A percentile compares a stretch with the other conserved stretches of the same genome.
Evolutionary conservation across 2,113 vertebrate genomes (phyloP).

Genomic region (Amia ocellicauda): DNA sequence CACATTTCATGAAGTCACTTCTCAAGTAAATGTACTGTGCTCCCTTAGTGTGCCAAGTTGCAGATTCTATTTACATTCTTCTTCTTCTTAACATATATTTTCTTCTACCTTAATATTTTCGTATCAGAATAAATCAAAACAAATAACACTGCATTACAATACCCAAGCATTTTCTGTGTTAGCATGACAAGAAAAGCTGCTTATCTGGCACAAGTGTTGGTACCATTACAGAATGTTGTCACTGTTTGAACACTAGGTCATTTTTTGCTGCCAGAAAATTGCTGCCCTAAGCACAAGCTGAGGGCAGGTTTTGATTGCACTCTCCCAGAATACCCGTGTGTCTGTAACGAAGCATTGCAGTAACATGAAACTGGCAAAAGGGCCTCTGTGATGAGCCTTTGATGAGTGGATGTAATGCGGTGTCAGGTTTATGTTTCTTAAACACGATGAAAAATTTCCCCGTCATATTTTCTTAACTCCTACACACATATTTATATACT

Average conservation of each 20-base stretch:
- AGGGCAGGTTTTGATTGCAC: not conserved
- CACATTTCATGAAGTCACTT: constrained; percentile 1
- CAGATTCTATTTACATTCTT: not conserved
- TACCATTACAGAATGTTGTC: not conserved
- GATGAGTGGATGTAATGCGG: constrained; percentile 26
- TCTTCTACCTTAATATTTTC: constrained; percentile 26
- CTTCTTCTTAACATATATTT: constrained; percentile 12
- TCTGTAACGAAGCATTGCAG: not conserved
- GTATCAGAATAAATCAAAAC: constrained; percentile 34
- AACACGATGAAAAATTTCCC: constrained; percentile 24
- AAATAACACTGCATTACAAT: constrained; percentile 23
- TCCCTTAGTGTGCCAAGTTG: constrained; percentile 7
- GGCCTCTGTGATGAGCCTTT: constrained; percentile 13
- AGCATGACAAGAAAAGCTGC: constrained; percentile 12
- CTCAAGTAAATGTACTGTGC: constrained; percentile 4
- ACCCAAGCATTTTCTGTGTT: not conserved
- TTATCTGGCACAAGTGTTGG: constrained; percentile 3
- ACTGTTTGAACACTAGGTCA: constrained; percentile 1
- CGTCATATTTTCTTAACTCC: constrained; percentile 21
- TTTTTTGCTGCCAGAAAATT: not conserved
- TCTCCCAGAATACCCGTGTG: not conserved
- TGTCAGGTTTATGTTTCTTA: constrained; percentile 31
- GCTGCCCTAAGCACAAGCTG: not conserved
- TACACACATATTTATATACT: not conserved
- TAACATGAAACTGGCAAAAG: constrained; percentile 25